Base-by-base conservation (phyloP, 2,888 invertebrate genomes). In the Harpalus rufipes region DNA sequence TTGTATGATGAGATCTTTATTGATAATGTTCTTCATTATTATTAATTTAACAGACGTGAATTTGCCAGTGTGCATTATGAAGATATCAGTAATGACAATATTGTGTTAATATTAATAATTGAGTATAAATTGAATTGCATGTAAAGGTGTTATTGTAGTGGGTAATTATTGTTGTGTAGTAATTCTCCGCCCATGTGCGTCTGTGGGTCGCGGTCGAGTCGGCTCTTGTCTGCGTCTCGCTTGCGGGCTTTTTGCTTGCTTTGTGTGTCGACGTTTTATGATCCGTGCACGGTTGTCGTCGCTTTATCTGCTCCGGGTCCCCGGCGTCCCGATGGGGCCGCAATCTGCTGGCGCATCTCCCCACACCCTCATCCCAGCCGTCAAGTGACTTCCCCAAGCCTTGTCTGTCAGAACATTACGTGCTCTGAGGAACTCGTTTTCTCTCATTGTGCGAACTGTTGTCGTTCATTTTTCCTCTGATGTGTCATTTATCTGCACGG, bases 361-460 rank as follows among this genome's bases (percentile, higher is more conserved):
- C 32, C 63, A 4, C 81, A 7, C 41, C 80, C 6, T 63, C 16
- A n/a, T 12, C 44, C 16, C 32, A 25, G 80, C n/a, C 80, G 16
- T 59, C 76, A 76, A 76, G 76, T 78, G 58, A 58, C 78, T 81
- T 16, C 44, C 81, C 14, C 39, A 14, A 4, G 12, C 14, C 81
- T 63, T 68, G 65, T 51, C 65, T 58, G 44, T 63, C 65, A 56
- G 68, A 21, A 81, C 81, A 65, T 65, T 65, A 68, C 65, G 81
- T 68, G 68, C 81, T 81, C 32, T 56, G 72, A 68, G 81, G 56
- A 68, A 81, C 81, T 81, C 81, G 72, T 81, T 81, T 81, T 81
- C 81, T 65, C 81, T 81, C 72, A 81, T 81, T 81, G 81, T 81
- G 81, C 68, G 81, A 81, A 81, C 72, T 81, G 68, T 72, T 72